Evolutionary conservation across 1,140 invertebrate species (phyloP), one percentile per base, ranked within the genome.

Genomic region (Armadillidium nasatum): DNA sequence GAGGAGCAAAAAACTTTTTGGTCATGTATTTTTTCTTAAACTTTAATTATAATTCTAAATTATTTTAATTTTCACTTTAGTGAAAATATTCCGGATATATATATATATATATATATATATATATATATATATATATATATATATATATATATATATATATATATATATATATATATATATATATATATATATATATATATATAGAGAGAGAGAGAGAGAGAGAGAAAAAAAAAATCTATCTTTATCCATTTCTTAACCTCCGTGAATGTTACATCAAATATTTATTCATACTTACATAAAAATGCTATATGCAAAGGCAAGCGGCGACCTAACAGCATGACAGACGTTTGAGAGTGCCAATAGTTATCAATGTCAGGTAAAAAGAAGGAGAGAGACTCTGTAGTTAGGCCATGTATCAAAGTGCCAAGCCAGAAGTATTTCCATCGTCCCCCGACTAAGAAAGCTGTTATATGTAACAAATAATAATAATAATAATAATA

Each of bases 331-430:
- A 92, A 83, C 22, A 93, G 87, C 78, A 91, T 89, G 10, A 92
- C 84, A 4, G 90, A 89, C 0, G 90, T 89, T 84, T 91, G 90
- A 10, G 90, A 89, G 83, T 92, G 91, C 91, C 91, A 93, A 83
- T 92, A 92, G 83, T 91, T 92, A 82, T 93, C 90, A 0, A 90
- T 86, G 79, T 90, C 89, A 0, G 90, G 86, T 46, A 88, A 80
- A 79, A 86, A 85, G 82, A 90, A 91, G 74, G 85, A 87, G n/a
- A 90, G 81, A 73, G 83, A 83, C 84, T 91, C 90, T 7, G 90
- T 85, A 6, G 88, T 85, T 10, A 90, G 78, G 10, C 91, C 91
- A 83, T 92, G 90, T 6, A 91, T 81, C 73, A 91, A 83, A 4
- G 88, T 88, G 4, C 85, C 88, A 21, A 92, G 80, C 91, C 91